phyloP scores from a whole-genome alignment of 2,113 vertebrate genomes.

The Pitta sordida region DNA sequence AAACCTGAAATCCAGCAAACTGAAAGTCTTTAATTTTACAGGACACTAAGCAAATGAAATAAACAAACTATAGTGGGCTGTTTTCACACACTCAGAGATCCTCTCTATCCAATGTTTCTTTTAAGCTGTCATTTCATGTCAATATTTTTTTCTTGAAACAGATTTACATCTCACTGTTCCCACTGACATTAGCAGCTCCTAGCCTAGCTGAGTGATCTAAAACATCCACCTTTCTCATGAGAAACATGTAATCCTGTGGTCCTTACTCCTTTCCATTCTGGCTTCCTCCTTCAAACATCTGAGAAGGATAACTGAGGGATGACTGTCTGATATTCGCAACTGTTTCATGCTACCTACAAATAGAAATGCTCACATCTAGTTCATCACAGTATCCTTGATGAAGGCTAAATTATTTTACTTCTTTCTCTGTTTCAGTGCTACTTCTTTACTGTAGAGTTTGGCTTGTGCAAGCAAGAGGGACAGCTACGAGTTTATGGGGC shows the following conservation, averaged over 20 bases:
- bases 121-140: not conserved
- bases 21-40: not conserved
- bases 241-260: not conserved
- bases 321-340: not conserved
- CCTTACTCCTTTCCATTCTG: not conserved
- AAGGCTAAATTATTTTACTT: not conserved
- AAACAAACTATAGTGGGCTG: not conserved
- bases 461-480: conserved; percentile 95
- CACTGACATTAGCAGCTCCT: not conserved
- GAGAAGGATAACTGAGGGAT: not conserved
- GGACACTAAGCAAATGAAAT: not conserved
- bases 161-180: not conserved
- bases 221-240: not conserved
- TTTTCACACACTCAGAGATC: not conserved
- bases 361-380: not conserved
- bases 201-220: not conserved
- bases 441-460: conserved; percentile 98
- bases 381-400: not conserved
- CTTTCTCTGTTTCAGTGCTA: conserved; percentile 84
- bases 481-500: conserved; percentile 91
- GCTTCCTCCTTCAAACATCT: not conserved
- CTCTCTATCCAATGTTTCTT: not conserved
- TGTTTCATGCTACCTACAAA: not conserved
- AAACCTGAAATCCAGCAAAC: not conserved
- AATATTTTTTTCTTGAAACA: not conserved